Evolutionary conservation across 1,140 invertebrate genomes (phyloP), one percentile per base, ranked within the genome.

Genomic region (Papilio polyxenes): DNA sequence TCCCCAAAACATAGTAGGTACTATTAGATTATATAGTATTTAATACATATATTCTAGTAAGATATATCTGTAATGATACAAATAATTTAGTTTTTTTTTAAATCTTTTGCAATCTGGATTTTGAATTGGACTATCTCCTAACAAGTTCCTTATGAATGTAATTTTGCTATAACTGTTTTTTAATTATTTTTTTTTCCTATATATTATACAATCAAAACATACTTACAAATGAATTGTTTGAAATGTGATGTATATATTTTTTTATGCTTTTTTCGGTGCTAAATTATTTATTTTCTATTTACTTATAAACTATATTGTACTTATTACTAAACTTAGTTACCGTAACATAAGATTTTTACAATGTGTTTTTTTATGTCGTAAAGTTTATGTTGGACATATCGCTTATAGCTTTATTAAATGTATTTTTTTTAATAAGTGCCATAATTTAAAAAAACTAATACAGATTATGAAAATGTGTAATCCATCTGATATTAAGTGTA

Each of bases 361-460:
- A 15, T 37, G 13, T 72, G 37, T 72, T 31, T 65, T 37, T 69
- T 37, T 69, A 5, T 37, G 4, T 13, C 31, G 23, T 65, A 40
- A 72, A 37, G 31, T 72, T 72, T 72, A 37, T 65, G 62, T 65
- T 65, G 20, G 62, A 37, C 6, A 40, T 31, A 65, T 65, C 65
- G 65, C 31, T 72, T 37, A 72, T 40, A 72, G 31, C 13, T 72
- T 72, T 72, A 37, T 37, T 72, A 40, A 37, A 4, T 69, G 9
- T 72, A 37, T 75, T 75, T 72, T 80, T 44, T 79, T 48, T 59
- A 75, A 40, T 51, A 72, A 79, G 80, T 81, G 80, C 80, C 82
- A 83, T 83, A 75, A n/a, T 82, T 17, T 74, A 17, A 75, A 75
- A 81, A 79, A 31, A 31, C 0, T 31, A 31, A 31, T 31, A 31